Evolutionary conservation across 1,140 invertebrate species (phyloP).

Genomic region (Diachasma alloeum): DNA sequence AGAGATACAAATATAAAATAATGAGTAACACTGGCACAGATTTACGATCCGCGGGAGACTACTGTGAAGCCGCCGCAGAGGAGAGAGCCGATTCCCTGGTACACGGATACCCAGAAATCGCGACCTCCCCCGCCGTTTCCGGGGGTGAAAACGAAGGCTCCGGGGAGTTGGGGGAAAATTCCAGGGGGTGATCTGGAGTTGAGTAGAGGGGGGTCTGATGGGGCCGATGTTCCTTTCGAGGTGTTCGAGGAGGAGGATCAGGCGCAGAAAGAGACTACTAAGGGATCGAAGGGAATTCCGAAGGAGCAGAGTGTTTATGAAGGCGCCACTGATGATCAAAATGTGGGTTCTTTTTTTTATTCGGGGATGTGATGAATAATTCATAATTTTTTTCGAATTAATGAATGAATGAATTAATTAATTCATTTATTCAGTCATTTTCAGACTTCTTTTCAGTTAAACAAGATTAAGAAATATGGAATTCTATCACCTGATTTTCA

Average conservation of each 20-base stretch:
- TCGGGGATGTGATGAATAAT: background rate
- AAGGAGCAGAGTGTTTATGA: conserved; percentile 42
- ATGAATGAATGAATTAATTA: too few relatives aligned
- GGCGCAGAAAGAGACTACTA: background rate
- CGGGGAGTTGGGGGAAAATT: conserved; percentile 37
- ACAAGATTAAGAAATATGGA: too few relatives aligned
- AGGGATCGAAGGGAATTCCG: conserved; percentile 5
- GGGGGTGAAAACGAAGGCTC: conserved; percentile 14
- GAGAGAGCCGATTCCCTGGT: conserved; percentile 48
- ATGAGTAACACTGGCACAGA: conserved; percentile 36
- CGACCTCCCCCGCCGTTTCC: conserved; percentile 32
- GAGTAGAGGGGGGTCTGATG: conserved; percentile 25
- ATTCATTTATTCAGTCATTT: background rate
- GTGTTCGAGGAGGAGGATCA: conserved; percentile 4
- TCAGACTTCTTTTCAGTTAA: too few relatives aligned
- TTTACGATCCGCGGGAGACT: conserved; percentile 50
- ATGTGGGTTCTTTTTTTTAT: conserved; percentile 30
- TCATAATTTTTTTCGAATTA: background rate
- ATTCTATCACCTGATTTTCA: too few relatives aligned
- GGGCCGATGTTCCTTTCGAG: conserved; percentile 15
- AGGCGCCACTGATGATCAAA: conserved; percentile 42
- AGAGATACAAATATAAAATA: conserved; percentile 1
- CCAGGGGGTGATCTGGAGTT: conserved; percentile 34
- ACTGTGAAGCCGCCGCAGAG: conserved; percentile 52
- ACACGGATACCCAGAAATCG: conserved; percentile 30